A percentile compares a stretch with the other conserved stretches of the same genome.
These are phyloP conservation scores for Echiichthys vipera DNA, from an alignment of 2,797 vertebrate genomes.

Conservation along the genomic window DNA sequence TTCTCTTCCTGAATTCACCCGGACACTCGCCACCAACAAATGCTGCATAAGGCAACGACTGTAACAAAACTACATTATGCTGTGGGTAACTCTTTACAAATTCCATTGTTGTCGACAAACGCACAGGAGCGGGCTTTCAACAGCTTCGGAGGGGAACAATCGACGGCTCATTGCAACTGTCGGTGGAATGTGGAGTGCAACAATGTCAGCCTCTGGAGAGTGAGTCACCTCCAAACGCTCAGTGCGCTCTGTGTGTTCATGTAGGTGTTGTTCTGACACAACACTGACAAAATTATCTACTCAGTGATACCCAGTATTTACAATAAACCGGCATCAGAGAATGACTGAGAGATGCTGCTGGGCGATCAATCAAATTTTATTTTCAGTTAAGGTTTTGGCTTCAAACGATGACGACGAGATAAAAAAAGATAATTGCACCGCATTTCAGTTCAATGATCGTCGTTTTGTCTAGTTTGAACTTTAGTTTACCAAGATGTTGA, in stretches of 20 bases:
- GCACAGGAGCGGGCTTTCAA: slow-evolving; percentile 74
- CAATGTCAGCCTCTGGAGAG: slow-evolving; percentile 76
- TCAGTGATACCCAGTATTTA: slow-evolving; percentile 6
- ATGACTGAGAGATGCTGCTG: background rate
- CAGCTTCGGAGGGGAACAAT: slow-evolving; percentile 73
- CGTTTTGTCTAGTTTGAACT: no score
- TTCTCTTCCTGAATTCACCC: slow-evolving; percentile 59
- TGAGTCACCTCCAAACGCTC: slow-evolving; percentile 78
- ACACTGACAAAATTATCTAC: slow-evolving; percentile 29
- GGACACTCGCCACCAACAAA: slow-evolving; percentile 37
- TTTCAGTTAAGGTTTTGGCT: no score
- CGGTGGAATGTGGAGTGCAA: slow-evolving; percentile 79
- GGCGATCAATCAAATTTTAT: no score
- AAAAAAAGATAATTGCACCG: no score
- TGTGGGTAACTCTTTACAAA: slow-evolving; percentile 50
- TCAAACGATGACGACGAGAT: no score
- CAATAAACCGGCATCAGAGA: background rate
- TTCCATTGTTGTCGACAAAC: slow-evolving; percentile 59
- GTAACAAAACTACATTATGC: slow-evolving; percentile 35
- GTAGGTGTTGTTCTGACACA: slow-evolving; percentile 55
- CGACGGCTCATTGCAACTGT: slow-evolving; percentile 69
- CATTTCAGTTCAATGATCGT: no score
- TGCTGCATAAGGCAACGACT: slow-evolving; percentile 25
- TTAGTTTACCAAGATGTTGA: no score
- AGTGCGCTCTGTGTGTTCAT: slow-evolving; percentile 34